phyloP scores from a whole-genome alignment of 2,797 vertebrate genomes.

The Etheostoma perlongum region DNA sequence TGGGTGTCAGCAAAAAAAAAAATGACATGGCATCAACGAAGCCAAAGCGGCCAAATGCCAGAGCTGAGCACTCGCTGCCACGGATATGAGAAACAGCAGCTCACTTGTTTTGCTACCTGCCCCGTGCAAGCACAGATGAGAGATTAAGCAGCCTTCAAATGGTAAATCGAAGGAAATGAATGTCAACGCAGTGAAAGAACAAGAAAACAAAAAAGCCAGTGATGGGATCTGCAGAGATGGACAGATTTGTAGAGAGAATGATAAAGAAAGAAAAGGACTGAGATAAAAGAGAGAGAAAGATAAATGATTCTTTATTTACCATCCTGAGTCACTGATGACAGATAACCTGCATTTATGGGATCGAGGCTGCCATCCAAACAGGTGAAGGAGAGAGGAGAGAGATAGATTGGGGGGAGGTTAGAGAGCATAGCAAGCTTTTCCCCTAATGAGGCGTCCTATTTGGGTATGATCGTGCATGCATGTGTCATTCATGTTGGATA shows the following conservation, averaged over 20 bases:
- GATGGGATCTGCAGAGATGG: constrained; percentile 56
- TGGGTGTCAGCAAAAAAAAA: constrained; percentile 73
- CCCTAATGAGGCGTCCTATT: constrained; percentile 78
- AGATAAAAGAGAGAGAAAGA: constrained; percentile 61
- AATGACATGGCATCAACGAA: constrained; percentile 67
- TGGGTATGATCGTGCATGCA: constrained; percentile 67
- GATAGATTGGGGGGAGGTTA: constrained; percentile 66
- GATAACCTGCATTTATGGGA: constrained; percentile 79
- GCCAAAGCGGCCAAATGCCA: constrained; percentile 57
- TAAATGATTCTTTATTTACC: constrained; percentile 79
- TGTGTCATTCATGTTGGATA: constrained; percentile 76
- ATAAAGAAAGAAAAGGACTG: constrained; percentile 42
- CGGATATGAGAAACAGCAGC: constrained; percentile 23
- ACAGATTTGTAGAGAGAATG: constrained; percentile 37
- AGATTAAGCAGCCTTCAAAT: constrained; percentile 31
- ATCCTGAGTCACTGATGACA: constrained; percentile 76
- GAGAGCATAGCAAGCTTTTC: constrained; percentile 75
- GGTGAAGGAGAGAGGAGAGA: constrained; percentile 45
- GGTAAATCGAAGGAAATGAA: constrained; percentile 42
- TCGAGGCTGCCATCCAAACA: constrained; percentile 73
- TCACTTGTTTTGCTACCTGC: constrained; percentile 40
- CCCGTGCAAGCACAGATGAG: constrained; percentile 20
- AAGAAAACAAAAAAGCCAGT: not conserved
- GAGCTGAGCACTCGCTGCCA: constrained; percentile 6
- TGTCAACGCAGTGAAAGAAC: constrained; percentile 7